Conservation (phyloP, 2,113 vertebrate genomes). For the Rhadina sibilatrix region DNA sequence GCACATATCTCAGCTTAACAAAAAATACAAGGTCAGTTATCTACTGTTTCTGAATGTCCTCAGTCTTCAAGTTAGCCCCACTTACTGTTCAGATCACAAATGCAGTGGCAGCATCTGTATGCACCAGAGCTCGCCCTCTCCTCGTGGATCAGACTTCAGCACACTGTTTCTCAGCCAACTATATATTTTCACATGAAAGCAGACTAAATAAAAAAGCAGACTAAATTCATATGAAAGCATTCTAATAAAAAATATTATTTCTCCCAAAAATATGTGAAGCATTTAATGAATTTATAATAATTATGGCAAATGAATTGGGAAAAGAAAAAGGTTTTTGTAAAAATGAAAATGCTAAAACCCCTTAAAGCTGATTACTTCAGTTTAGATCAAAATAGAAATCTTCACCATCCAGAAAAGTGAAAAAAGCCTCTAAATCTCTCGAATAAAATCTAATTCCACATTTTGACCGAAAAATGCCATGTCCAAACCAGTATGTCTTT, state of each 20-base stretch:
- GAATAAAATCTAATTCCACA: background rate
- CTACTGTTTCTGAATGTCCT: slow-evolving; percentile 17
- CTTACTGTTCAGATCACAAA: background rate
- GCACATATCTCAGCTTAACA: slow-evolving; percentile 31
- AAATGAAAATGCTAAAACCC: background rate
- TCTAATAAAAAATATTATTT: background rate
- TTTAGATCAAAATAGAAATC: background rate
- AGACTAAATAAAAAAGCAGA: background rate
- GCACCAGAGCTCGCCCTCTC: background rate
- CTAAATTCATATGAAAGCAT: background rate
- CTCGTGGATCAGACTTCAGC: background rate
- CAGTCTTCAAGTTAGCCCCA: slow-evolving; percentile 25
- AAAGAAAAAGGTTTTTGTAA: background rate
- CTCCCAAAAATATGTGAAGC: background rate
- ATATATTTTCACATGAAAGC: background rate
- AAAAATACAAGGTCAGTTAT: slow-evolving; percentile 54
- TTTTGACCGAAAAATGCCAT: background rate
- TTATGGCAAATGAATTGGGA: background rate
- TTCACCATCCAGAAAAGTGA: background rate
- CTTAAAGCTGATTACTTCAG: background rate
- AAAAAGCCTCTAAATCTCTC: background rate
- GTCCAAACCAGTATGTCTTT: background rate
- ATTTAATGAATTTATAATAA: background rate
- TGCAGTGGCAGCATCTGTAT: background rate
- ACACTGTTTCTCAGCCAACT: background rate